Conservation (phyloP, 1,140 invertebrate genomes). For the Rhysida immarginata region DNA sequence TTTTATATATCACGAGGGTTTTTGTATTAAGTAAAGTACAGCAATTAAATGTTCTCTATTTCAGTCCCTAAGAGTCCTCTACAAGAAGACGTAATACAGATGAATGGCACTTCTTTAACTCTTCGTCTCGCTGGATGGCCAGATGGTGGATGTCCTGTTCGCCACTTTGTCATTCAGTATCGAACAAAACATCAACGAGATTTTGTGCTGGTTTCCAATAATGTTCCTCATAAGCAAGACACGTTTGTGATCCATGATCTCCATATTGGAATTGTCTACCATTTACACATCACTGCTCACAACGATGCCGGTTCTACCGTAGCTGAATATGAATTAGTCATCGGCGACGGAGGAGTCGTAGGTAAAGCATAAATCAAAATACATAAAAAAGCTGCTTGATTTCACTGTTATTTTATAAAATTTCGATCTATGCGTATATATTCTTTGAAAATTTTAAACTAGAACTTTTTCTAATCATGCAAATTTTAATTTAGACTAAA, state of each 20-base stretch:
- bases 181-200: slow-evolving; percentile 19
- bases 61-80: slow-evolving; percentile 5
- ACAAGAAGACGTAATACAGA: background rate
- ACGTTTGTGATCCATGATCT: slow-evolving; percentile 47
- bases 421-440: background rate
- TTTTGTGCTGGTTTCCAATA: slow-evolving; percentile 17
- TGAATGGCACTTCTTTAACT: slow-evolving; percentile 31
- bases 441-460: background rate
- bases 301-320: slow-evolving; percentile 60
- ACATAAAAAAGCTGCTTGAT: background rate
- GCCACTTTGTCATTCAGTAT: slow-evolving; percentile 36
- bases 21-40: too few species aligned
- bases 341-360: slow-evolving; percentile 20
- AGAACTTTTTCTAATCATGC: too few species aligned
- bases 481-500: background rate
- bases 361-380: background rate
- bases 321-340: slow-evolving; percentile 60
- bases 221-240: slow-evolving; percentile 28
- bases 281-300: slow-evolving; percentile 54
- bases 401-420: background rate
- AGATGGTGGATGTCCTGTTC: slow-evolving; percentile 38
- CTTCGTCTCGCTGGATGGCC: slow-evolving; percentile 36
- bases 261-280: slow-evolving; percentile 57
- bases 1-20: too few species aligned
- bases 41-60: background rate